Evolutionary conservation across 2,113 vertebrate species (phyloP).

Genomic region (Mola mola): DNA sequence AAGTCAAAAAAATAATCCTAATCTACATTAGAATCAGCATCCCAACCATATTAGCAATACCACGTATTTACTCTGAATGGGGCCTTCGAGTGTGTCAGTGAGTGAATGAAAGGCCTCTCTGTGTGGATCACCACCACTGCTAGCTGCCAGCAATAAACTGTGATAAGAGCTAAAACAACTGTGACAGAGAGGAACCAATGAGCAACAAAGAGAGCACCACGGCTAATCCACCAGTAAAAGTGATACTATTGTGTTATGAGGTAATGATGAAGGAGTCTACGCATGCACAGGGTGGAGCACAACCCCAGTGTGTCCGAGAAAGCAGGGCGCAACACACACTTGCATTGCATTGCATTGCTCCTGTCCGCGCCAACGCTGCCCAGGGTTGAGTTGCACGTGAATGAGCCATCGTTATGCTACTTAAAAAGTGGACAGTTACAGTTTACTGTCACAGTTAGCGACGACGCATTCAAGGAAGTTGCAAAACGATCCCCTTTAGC

Average conservation of each 20-base stretch:
- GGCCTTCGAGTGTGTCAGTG: too few relatives aligned
- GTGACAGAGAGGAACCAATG: too few relatives aligned
- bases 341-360: too few relatives aligned
- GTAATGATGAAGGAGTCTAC: too few relatives aligned
- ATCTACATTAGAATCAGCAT: neutral
- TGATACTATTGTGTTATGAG: too few relatives aligned
- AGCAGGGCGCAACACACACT: neutral
- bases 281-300: neutral
- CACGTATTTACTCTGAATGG: neutral
- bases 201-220: too few relatives aligned
- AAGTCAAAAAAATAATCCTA: too few relatives aligned
- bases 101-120: neutral
- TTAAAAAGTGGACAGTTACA: constrained; percentile 3
- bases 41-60: neutral
- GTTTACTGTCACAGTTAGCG: neutral
- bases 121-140: neutral
- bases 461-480: too few relatives aligned
- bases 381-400: constrained; percentile 18
- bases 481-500: too few relatives aligned
- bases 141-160: neutral
- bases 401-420: neutral
- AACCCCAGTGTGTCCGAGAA: neutral
- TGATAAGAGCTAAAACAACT: neutral
- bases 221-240: too few relatives aligned
- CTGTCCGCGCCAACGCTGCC: neutral